A percentile compares a stretch with the other conserved stretches of the same genome.
phyloP scores from a whole-genome alignment of 2,113 vertebrate genomes.

The Cinclus mexicanus region DNA sequence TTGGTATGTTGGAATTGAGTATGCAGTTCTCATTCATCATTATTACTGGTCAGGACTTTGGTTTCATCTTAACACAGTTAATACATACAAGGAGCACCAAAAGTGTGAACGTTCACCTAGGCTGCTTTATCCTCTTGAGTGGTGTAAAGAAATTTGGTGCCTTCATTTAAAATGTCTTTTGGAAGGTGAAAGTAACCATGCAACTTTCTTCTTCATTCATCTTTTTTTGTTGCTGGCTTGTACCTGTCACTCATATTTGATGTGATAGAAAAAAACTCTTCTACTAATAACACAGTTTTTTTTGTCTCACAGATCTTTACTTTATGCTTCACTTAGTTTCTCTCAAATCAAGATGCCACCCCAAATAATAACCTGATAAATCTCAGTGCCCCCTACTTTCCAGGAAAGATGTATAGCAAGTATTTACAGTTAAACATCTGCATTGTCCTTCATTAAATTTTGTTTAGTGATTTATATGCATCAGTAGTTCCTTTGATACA shows the following conservation, averaged over 20 bases:
- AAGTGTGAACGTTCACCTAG: background rate
- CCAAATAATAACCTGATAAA: background rate
- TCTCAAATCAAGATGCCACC: background rate
- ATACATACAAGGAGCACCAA: background rate
- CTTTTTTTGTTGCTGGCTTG: background rate
- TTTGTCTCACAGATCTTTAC: background rate
- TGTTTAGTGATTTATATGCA: background rate
- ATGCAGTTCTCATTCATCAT: background rate
- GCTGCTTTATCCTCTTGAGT: background rate
- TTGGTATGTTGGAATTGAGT: background rate
- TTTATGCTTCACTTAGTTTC: background rate
- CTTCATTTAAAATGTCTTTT: background rate
- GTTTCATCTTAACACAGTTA: background rate
- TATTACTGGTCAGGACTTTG: background rate
- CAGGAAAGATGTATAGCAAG: background rate
- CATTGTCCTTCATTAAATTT: background rate
- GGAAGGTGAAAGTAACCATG: background rate
- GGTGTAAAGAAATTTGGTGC: background rate
- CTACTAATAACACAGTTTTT: rapidly evolving
- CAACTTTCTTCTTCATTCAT: background rate
- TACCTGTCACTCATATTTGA: background rate
- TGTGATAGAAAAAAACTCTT: background rate
- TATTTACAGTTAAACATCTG: background rate
- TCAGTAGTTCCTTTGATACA: background rate
- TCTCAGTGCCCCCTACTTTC: background rate